These are phyloP conservation scores for Ochotona princeps DNA, from an alignment of 2,113 vertebrate genomes.

Conservation along the genomic window DNA sequence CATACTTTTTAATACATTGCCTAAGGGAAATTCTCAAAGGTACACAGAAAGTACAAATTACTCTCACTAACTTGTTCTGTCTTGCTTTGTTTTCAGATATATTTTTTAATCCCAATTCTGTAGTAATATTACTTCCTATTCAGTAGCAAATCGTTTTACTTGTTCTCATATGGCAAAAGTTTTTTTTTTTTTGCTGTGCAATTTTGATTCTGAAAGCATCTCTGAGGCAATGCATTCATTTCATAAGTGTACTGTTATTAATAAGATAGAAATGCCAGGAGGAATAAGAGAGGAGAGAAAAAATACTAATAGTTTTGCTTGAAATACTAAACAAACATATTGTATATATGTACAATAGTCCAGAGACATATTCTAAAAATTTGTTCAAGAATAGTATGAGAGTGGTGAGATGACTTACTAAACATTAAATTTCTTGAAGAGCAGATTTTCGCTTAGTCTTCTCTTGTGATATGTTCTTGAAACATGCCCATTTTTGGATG, in stretches of 20 bases:
- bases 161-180: not conserved
- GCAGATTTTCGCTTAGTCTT: not conserved
- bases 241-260: not conserved
- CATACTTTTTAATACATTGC: not conserved
- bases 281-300: not conserved
- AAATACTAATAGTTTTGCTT: not conserved
- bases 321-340: not conserved
- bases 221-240: not conserved
- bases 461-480: not conserved
- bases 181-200: not conserved
- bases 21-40: not conserved
- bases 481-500: not conserved
- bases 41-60: not conserved
- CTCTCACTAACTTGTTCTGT: not conserved
- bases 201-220: not conserved
- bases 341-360: not conserved
- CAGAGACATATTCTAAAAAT: not conserved
- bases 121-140: not conserved
- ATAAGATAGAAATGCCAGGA: not conserved
- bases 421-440: not conserved
- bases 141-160: not conserved
- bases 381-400: not conserved
- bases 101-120: not conserved
- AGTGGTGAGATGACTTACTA: slow-evolving; percentile 26
- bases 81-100: not conserved